A percentile compares a stretch with the other conserved stretches of the same genome.
These are phyloP conservation scores for Loripinus fragilis DNA, from an alignment of 2,888 invertebrate genomes.

Conservation along the genomic window DNA sequence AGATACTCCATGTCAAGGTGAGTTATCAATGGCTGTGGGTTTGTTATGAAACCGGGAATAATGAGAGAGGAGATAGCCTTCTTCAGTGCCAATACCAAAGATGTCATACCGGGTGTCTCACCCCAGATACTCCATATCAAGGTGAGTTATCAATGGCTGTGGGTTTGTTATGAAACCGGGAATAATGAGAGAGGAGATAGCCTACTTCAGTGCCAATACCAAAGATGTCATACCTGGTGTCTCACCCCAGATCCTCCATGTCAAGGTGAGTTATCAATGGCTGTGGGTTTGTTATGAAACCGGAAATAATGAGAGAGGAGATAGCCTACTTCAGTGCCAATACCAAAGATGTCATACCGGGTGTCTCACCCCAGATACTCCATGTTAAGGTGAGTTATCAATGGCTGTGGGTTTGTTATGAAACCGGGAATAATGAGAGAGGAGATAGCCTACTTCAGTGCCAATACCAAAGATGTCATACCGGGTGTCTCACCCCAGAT, in stretches of 20 bases:
- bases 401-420: conserved; percentile 86
- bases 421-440: conserved; percentile 86
- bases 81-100: conserved; percentile 84
- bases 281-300: conserved; percentile 87
- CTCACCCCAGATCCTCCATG: conserved; percentile 84
- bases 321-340: conserved; percentile 84
- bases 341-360: conserved; percentile 83
- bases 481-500: conserved; percentile 84
- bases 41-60: conserved; percentile 86
- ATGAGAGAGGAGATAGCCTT: conserved; percentile 85
- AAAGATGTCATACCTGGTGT: conserved; percentile 84
- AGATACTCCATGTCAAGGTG: conserved; percentile 84
- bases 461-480: conserved; percentile 83
- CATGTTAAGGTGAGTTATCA: conserved; percentile 84
- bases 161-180: conserved; percentile 87
- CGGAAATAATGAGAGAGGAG: conserved; percentile 85
- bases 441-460: conserved; percentile 83
- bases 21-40: conserved; percentile 86
- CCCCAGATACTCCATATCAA: conserved; percentile 84
- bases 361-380: conserved; percentile 84
- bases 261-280: conserved; percentile 84
- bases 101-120: conserved; percentile 83
- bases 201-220: conserved; percentile 84
- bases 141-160: conserved; percentile 84
- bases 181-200: conserved; percentile 85